Evolutionary conservation across 2,797 vertebrate species (phyloP), one percentile per base, ranked within the genome.

Genomic region (Enteromius trimaculatus): DNA sequence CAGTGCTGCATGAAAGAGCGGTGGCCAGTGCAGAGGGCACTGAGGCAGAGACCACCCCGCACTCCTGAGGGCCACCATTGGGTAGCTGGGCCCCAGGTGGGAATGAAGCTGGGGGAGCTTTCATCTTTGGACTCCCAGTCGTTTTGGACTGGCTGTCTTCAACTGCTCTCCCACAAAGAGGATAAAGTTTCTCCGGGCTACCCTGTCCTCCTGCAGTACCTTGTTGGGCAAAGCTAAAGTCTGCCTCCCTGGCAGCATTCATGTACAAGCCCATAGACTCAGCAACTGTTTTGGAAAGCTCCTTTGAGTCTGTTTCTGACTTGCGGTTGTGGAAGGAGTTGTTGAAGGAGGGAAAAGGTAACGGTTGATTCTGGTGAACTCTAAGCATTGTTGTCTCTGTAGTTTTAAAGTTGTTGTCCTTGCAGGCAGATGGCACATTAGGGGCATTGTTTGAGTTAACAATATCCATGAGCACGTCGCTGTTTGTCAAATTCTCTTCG

Each of bases 201-300:
- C 91, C 83, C 68, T 88, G 93, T 74, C 92, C 92, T 70, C 93
- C 92, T 64, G 91, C 91, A 87, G 90, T 92, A 88, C 92, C 92
- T 80, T 98, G 97, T 90, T 96, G 97, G 84, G 95, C 95, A 0
- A 96, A 98, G 86, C 95, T 88, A 84, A 96, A 98, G 88, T 99
- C 98, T 0, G 96, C 95, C 9, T 99, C 98, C 89, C 98, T 95
- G 87, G 96, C 94, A 0, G 97, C 97, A 89, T 99, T 97, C 98
- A 99, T 99, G 87, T 99, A 99, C 49, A 99, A 94, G 86, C 97
- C 98, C 98, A 99, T 99, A 84, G 98, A 99, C 91, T 99, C 98
- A 0, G 98, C 98, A 85, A 99, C 98, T 0, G 98, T 95, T 77
- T 97, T 97, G 51, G 98, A 98, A 87, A 99, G 98, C 92, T 99